A percentile compares a stretch with the other conserved stretches of the same genome.
phyloP scores from a whole-genome alignment of 2,113 vertebrate species.

The Onychostruthus taczanowskii region DNA sequence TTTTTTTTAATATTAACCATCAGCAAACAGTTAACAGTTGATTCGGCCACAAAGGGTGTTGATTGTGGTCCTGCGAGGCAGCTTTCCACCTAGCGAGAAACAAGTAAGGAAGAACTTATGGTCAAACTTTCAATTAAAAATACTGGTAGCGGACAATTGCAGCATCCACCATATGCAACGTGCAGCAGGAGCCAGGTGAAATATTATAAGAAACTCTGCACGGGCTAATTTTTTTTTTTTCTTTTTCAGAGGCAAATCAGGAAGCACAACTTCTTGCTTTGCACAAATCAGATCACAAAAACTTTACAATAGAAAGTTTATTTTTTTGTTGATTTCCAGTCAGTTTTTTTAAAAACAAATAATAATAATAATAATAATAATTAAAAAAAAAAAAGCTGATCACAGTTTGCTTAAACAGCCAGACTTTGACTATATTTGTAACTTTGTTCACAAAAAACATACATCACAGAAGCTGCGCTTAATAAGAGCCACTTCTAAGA shows the following conservation, averaged over 20 bases:
- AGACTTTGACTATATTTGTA: constrained; percentile 84
- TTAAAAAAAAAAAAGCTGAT: constrained; percentile 83
- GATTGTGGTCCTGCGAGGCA: constrained; percentile 31
- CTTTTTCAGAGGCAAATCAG: constrained; percentile 39
- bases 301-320: constrained; percentile 97
- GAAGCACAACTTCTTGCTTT: constrained; percentile 54
- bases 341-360: constrained; percentile 88
- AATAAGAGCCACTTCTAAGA: constrained; percentile 84
- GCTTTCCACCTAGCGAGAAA: constrained; percentile 49
- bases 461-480: constrained; percentile 84
- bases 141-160: not conserved
- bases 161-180: not conserved
- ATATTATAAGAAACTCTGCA: constrained; percentile 36
- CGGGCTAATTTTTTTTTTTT: not conserved
- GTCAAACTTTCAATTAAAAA: constrained; percentile 51
- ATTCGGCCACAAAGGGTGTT: constrained; percentile 55
- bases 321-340: constrained; percentile 89
- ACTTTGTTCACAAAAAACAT: constrained; percentile 84
- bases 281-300: constrained; percentile 73
- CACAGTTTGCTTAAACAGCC: constrained; percentile 89
- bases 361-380: constrained; percentile 79
- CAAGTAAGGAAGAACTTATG: constrained; percentile 7
- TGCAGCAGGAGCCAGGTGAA: constrained; percentile 53
- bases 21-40: constrained; percentile 40
- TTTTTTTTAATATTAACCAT: not conserved